phyloP scores from a whole-genome alignment of 2,888 invertebrate genomes.

The Stenoptilia bipunctidactyla region DNA sequence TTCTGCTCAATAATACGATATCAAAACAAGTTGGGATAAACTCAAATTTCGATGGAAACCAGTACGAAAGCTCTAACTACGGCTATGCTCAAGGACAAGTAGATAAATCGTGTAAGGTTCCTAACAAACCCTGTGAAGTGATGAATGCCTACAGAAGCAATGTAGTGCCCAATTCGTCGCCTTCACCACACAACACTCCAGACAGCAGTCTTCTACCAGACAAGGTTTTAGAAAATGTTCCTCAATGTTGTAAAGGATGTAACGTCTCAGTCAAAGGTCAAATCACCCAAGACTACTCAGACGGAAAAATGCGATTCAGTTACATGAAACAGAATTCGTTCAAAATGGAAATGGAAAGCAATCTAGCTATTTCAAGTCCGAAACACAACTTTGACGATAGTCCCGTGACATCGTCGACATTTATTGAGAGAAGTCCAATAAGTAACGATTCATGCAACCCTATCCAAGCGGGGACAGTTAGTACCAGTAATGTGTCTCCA shows the following conservation, averaged over 20 bases:
- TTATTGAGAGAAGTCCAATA: constrained; percentile 69
- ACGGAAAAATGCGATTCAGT: constrained; percentile 45
- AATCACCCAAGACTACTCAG: constrained; percentile 42
- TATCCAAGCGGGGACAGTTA: constrained; percentile 87
- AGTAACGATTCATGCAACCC: constrained; percentile 76
- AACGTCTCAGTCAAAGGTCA: constrained; percentile 45
- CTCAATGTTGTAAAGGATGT: constrained; percentile 69
- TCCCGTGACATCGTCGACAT: constrained; percentile 79
- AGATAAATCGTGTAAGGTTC: constrained; percentile 33
- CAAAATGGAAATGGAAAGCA: constrained; percentile 58
- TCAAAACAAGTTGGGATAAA: constrained; percentile 73
- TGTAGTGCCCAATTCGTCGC: constrained; percentile 42
- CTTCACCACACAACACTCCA: constrained; percentile 55
- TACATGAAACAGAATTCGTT: constrained; percentile 51
- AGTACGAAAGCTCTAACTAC: constrained; percentile 34
- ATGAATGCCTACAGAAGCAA: constrained; percentile 39
- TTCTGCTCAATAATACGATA: constrained; percentile 86
- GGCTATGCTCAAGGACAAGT: constrained; percentile 33
- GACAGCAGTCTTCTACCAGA: constrained; percentile 59
- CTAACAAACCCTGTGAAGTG: constrained; percentile 32
- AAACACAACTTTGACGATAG: constrained; percentile 66
- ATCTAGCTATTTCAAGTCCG: constrained; percentile 62
- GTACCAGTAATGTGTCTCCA: constrained; percentile 85
- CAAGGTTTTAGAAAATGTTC: constrained; percentile 32
- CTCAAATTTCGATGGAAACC: constrained; percentile 37